Evolutionary conservation across 2,888 invertebrate species (phyloP).

Genomic region (Lepidocyrtoides sp.): DNA sequence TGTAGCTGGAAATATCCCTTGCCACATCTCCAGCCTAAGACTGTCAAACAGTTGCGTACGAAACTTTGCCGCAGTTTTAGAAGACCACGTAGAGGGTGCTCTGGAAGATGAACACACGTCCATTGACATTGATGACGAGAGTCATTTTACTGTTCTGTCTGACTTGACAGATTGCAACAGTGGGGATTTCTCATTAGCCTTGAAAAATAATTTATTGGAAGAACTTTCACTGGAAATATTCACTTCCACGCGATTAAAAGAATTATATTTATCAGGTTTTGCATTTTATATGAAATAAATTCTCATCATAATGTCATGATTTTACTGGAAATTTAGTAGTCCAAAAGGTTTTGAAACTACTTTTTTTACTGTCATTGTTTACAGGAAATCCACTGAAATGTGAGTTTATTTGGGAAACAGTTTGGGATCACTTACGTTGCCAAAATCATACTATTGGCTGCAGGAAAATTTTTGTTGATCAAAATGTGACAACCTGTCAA

Average conservation of each 20-base stretch:
- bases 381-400: conserved; percentile 65
- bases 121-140: conserved; percentile 15
- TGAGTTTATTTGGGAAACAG: conserved; percentile 74
- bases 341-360: too few relatives aligned
- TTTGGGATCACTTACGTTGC: conserved; percentile 52
- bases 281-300: too few relatives aligned
- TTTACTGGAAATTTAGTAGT: too few relatives aligned
- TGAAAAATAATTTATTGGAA: conserved; percentile 48
- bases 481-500: conserved; percentile 52
- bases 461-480: conserved; percentile 17
- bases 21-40: background rate
- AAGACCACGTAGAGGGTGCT: background rate
- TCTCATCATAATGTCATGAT: too few relatives aligned
- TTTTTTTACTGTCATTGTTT: too few relatives aligned
- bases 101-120: background rate
- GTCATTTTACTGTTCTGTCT: too few relatives aligned
- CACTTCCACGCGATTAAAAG: conserved; percentile 6
- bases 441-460: background rate
- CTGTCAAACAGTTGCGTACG: conserved; percentile 20
- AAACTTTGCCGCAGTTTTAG: conserved; percentile 25
- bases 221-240: conserved; percentile 43
- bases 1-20: conserved; percentile 41
- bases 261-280: conserved; percentile 42
- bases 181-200: background rate
- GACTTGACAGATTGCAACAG: background rate